phyloP scores from a whole-genome alignment of 2,113 vertebrate genomes.

The Passer montanus region DNA sequence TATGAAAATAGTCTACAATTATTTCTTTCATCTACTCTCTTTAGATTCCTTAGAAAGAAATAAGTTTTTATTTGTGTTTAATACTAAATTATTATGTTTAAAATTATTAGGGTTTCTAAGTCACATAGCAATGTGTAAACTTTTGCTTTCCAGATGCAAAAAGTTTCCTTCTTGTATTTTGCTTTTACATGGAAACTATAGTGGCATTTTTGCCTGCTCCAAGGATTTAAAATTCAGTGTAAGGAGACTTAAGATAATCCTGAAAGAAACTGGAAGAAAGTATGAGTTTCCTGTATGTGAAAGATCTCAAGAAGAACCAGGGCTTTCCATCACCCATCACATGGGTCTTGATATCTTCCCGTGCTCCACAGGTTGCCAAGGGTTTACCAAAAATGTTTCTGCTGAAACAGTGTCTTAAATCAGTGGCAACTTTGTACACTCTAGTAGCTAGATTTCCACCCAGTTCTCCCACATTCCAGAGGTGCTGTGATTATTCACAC shows the following conservation, averaged over 20 bases:
- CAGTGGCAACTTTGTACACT: not conserved
- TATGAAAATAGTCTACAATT: not conserved
- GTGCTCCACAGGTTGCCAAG: rapidly evolving
- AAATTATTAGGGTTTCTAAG: not conserved
- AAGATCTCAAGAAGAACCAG: not conserved
- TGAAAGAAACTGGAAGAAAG: not conserved
- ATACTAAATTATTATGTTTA: too few species aligned
- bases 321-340: not conserved
- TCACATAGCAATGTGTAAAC: not conserved
- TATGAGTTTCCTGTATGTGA: not conserved
- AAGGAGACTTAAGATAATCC: not conserved
- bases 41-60: not conserved
- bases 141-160: not conserved
- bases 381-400: not conserved
- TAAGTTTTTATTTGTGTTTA: not conserved
- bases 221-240: not conserved
- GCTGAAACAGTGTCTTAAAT: not conserved
- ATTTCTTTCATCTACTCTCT: not conserved
- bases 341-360: not conserved
- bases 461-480: not conserved
- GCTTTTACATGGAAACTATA: not conserved
- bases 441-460: not conserved
- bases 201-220: not conserved
- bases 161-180: not conserved
- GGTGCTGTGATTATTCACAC: not conserved